phyloP scores from a whole-genome alignment of 64 coral and sea anemone species.

The Porites australiensis region DNA sequence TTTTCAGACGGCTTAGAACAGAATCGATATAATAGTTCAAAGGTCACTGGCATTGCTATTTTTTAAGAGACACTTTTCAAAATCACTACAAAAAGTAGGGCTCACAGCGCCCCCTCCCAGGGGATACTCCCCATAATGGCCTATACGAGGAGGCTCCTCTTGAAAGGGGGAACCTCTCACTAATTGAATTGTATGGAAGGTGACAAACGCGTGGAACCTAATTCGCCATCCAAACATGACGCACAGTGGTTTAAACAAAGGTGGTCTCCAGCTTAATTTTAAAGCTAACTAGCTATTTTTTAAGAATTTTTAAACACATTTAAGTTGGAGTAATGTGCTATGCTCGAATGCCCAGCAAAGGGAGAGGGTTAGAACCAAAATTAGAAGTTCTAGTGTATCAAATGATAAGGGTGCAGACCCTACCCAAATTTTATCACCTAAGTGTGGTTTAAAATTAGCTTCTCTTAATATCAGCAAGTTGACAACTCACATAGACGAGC shows the following conservation, averaged over 20 bases:
- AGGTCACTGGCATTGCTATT: no score
- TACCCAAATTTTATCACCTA: conserved; percentile 7
- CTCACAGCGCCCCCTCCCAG: no score
- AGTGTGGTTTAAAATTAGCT: conserved; percentile 25
- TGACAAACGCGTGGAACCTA: neutral
- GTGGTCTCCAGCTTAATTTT: conserved; percentile 18
- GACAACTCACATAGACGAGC: conserved; percentile 15
- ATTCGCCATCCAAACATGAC: conserved; percentile 5
- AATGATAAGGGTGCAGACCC: neutral
- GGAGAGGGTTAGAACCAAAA: neutral
- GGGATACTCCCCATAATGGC: no score
- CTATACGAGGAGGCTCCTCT: no score
- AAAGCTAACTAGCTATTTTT: conserved; percentile 38
- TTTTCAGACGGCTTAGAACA: no score
- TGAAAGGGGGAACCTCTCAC: no score
- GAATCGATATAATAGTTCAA: no score
- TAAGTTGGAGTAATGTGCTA: neutral
- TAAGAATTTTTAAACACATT: conserved; percentile 5
- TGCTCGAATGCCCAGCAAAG: no score
- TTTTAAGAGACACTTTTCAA: no score
- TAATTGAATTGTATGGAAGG: no score
- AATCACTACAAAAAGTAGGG: no score
- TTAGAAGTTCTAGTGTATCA: neutral
- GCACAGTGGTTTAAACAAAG: conserved; percentile 26
- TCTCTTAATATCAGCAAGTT: conserved; percentile 41